phyloP scores from a whole-genome alignment of 1,140 invertebrate genomes.

The Cephus cinctus region DNA sequence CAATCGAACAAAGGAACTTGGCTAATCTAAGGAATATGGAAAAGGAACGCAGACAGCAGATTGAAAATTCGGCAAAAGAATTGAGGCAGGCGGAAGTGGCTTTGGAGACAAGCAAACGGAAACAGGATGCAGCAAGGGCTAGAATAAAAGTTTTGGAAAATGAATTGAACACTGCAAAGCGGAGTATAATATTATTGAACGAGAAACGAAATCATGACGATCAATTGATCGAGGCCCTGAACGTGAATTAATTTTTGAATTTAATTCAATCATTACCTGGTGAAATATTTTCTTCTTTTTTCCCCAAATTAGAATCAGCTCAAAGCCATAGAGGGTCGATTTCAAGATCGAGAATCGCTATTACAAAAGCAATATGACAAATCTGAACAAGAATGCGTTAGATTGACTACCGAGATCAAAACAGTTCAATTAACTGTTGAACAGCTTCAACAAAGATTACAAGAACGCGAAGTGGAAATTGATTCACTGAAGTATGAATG shows the following conservation, averaged over 20 bases:
- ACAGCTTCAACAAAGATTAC: constrained; percentile 26
- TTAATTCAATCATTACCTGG: constrained; percentile 17
- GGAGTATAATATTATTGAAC: constrained; percentile 54
- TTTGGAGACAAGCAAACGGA: constrained; percentile 57
- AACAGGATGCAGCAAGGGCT: constrained; percentile 58
- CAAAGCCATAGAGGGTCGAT: constrained; percentile 26
- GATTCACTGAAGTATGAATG: constrained; percentile 29
- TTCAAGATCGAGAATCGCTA: constrained; percentile 27
- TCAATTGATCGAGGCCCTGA: constrained; percentile 58
- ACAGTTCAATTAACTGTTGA: constrained; percentile 26
- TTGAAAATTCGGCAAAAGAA: constrained; percentile 56
- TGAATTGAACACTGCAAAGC: constrained; percentile 51
- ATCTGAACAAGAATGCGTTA: constrained; percentile 24
- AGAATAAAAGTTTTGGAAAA: constrained; percentile 61
- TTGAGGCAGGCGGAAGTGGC: constrained; percentile 42
- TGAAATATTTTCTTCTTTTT: constrained; percentile 16
- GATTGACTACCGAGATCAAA: constrained; percentile 33
- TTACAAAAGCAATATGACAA: constrained; percentile 26
- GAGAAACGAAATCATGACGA: constrained; percentile 62
- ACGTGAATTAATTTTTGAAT: constrained; percentile 43
- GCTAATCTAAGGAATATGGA: constrained; percentile 56
- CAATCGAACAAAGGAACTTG: constrained; percentile 25
- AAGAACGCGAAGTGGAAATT: constrained; percentile 39
- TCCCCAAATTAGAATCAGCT: constrained; percentile 31
- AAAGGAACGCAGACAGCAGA: constrained; percentile 56